Evolutionary conservation across 2,888 invertebrate species (phyloP), one percentile per base, ranked within the genome.

Genomic region (Pterobdella sp.): DNA sequence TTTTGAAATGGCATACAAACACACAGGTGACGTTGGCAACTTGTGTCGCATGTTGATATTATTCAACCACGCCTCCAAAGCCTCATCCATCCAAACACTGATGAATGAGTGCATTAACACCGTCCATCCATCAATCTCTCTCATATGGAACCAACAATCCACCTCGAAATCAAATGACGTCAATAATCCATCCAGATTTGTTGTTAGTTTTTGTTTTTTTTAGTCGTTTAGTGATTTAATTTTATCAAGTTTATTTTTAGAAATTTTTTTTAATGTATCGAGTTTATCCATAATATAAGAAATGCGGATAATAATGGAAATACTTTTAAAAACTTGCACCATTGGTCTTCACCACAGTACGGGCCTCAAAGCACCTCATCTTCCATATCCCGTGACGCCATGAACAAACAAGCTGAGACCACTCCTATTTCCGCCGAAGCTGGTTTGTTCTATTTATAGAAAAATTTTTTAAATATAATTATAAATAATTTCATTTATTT

Each of bases 61-160:
- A 22, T 56, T 56, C 60, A n/a, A 56, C 60, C 60, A 56, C 60
- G 4, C 7, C 60, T 56, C 60, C 60, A 56, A 56, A 56, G 60
- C 60, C n/a, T 3, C n/a, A 3, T 22, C n/a, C n/a, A 56, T 56
- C 4, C 4, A 22, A 14, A 3, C 18, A 3, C 60, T 56, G 60
- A 56, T 56, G 60, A 56, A 22, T 7, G 60, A 56, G 26, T 56
- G 60, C 60, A 22, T 56, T 14, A 56, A 26, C n/a, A 3, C 26
- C 4, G 26, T 56, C 60, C 10, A 4, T 56, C 60, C 60, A 7
- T 56, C 60, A 7, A 56, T 56, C 60, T 26, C 60, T n/a, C 60
- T 56, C 60, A 56, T 56, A 4, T 56, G 60, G 60, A 56, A 7
- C 4, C 60, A 56, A n/a, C n/a, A n/a, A n/a, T n/a, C n/a, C n/a